Evolutionary conservation across 2,113 vertebrate genomes (phyloP), one percentile per base, ranked within the genome.

Genomic region (Dinomys branickii): DNA sequence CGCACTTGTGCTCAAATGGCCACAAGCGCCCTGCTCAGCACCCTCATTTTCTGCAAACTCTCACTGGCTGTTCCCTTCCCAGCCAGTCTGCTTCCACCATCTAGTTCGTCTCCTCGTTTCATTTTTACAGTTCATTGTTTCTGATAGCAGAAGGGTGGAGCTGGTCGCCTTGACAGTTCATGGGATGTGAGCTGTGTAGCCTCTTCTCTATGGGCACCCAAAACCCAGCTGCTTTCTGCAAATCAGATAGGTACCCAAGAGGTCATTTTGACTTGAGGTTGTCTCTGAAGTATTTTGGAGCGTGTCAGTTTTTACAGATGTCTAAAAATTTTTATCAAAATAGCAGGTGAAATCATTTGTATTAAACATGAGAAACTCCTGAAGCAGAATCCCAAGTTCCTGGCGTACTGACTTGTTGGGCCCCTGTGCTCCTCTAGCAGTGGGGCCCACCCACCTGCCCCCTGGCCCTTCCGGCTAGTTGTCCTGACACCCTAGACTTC

Each of bases 301-400:
- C 52, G 35, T 28, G 5, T 63, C 28, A 38, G 85, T 84, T 85
- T 44, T 35, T 59, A 12, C 16, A 83, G 7, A 12, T 26, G 59
- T 93, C 84, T 65, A 77, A n/a, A 89, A 14, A 22, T 85, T 71
- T 87, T 90, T 89, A 83, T 95, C 38, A 77, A 30, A 67, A 44
- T 22, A 89, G 35, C 47, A 89, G 38, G 30, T 77, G 38, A 63
- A 71, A 77, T 61, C 0, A 10, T 91, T 91, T 80, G 22, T 14
- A 44, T 85, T 86, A 33, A 90, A 41, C 20, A 28, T 7, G 28
- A 44, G 30, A 54, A 33, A 11, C 19, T 41, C 33, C 3, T 77
- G 71, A 94, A 94, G 50, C 54, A n/a, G 4, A 84, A 86, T n/a
- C 54, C 30, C 19, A 0, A 52, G 54, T 22, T 0, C 54, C 84